A percentile compares a stretch with the other conserved stretches of the same genome.
phyloP scores from a whole-genome alignment of 2,113 vertebrate genomes.

The Telmatochromis bifrenatus region DNA sequence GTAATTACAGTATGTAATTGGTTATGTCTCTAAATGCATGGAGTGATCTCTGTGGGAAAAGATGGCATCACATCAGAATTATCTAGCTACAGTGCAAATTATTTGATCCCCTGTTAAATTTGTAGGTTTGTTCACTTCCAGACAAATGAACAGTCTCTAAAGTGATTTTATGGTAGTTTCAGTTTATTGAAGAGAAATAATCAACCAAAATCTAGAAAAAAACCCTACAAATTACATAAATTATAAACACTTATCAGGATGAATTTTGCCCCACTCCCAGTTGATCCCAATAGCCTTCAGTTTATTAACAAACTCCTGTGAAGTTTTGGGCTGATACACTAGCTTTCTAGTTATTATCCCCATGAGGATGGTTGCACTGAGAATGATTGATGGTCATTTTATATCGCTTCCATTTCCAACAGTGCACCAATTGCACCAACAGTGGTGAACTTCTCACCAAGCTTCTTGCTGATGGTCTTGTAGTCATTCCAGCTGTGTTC shows the following conservation, averaged over 20 bases:
- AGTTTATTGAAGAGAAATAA: too few species aligned
- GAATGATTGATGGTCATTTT: not conserved
- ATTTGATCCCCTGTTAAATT: rapidly evolving
- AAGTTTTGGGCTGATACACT: not conserved
- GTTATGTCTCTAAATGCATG: not conserved
- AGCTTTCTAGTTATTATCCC: not conserved
- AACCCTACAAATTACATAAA: not conserved
- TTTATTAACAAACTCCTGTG: not conserved
- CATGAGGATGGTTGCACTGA: not conserved
- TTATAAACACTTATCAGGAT: not conserved
- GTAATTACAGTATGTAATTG: not conserved
- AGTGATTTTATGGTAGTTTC: not conserved
- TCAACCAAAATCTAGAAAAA: too few species aligned
- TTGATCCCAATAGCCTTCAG: not conserved
- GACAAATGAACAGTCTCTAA: rapidly evolving
- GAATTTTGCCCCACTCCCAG: not conserved
- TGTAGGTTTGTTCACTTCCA: not conserved
- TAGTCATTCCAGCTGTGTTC: rapidly evolving
- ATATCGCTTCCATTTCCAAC: not conserved
- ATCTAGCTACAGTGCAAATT: not conserved
- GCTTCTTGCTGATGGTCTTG: not conserved
- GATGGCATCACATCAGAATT: not conserved
- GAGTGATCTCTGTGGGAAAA: not conserved
- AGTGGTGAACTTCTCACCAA: not conserved
- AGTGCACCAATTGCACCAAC: not conserved